A percentile compares a stretch with the other conserved stretches of the same genome.
phyloP scores from a whole-genome alignment of 2,797 vertebrate genomes.

The Paguma larvata region DNA sequence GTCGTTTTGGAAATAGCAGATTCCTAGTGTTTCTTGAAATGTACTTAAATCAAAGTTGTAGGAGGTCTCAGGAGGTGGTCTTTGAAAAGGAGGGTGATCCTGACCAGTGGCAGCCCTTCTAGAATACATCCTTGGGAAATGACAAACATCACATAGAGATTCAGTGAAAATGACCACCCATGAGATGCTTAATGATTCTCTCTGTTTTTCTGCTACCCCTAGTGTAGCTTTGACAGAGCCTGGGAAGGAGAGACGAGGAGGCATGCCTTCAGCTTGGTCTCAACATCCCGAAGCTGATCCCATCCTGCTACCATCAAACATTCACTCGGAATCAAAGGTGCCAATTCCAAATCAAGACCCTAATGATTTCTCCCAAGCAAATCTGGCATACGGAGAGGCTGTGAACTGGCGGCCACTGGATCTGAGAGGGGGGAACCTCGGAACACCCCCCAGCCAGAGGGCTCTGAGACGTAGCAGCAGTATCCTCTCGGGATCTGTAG shows the following conservation, averaged over 20 bases:
- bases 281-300: constrained; percentile 93
- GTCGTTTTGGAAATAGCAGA: neutral
- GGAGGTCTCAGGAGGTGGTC: neutral
- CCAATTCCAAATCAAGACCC: constrained; percentile 93
- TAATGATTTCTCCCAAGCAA: constrained; percentile 93
- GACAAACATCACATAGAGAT: neutral
- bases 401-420: constrained; percentile 90
- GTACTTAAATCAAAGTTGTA: constrained; percentile 7
- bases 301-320: constrained; percentile 94
- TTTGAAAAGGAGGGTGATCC: neutral
- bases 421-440: constrained; percentile 91
- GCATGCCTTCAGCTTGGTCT: constrained; percentile 94
- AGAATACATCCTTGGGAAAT: constrained; percentile 21
- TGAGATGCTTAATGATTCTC: constrained; percentile 95
- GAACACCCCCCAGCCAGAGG: constrained; percentile 90
- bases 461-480: constrained; percentile 93
- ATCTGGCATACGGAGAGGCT: constrained; percentile 90
- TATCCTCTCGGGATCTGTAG: constrained; percentile 90
- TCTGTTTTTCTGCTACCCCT: constrained; percentile 97
- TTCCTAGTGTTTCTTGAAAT: constrained; percentile 33
- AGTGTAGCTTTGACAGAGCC: constrained; percentile 99
- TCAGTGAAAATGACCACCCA: constrained; percentile 71
- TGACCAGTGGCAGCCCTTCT: neutral
- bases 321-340: constrained; percentile 94
- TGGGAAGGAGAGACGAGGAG: constrained; percentile 94